Percentiles rank a stretch among this genome's conserved stretches.
Conservation (phyloP, 1,140 invertebrate species). For the Theocolax elegans region DNA sequence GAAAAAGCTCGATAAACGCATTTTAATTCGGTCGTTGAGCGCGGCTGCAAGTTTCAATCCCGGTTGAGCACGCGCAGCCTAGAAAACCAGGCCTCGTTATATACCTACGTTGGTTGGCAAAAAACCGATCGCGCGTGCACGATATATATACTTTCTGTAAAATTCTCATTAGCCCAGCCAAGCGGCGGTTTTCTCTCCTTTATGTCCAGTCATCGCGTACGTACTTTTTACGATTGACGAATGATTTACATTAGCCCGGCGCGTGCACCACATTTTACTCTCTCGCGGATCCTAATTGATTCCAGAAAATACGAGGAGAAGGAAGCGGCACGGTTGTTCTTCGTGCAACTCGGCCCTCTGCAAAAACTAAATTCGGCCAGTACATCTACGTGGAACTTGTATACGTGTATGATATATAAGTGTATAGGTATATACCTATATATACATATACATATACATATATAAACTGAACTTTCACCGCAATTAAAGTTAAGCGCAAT, state of each 20-base stretch:
- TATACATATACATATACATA: too few species aligned
- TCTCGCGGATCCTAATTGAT: conserved; percentile 17
- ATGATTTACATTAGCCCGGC: conserved; percentile 3
- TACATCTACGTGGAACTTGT: too few species aligned
- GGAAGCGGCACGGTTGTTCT: neutral
- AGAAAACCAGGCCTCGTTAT: neutral
- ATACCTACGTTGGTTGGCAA: neutral
- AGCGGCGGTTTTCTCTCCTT: neutral
- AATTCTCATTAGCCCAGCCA: neutral
- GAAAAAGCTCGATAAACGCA: too few species aligned
- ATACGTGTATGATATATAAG: too few species aligned
- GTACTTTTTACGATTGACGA: neutral
- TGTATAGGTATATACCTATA: too few species aligned
- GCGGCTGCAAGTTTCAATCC: too few species aligned
- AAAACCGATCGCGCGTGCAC: neutral
- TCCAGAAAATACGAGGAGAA: neutral
- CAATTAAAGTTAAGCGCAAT: conserved; percentile 53
- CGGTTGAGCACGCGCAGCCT: neutral
- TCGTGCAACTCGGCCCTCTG: neutral
- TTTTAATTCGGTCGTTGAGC: too few species aligned
- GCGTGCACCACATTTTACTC: neutral
- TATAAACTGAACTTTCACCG: conserved; percentile 51
- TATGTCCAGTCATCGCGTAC: neutral
- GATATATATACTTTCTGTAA: too few species aligned
- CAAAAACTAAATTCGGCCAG: neutral